phyloP scores from a whole-genome alignment of 1,140 invertebrate genomes.

The Brachionus sp. region DNA sequence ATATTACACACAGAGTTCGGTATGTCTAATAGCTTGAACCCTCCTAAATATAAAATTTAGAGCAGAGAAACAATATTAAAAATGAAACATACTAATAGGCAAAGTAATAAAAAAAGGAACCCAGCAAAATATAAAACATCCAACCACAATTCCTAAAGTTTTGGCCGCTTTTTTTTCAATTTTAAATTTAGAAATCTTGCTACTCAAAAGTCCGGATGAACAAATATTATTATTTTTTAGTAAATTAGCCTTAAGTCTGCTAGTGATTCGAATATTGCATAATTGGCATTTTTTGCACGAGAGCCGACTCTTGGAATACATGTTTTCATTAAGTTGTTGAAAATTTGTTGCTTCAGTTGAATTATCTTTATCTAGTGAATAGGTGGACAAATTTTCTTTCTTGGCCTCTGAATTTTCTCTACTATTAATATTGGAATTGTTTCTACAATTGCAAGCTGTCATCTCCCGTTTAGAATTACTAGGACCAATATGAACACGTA shows the following conservation, averaged over 20 bases:
- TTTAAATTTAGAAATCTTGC: conserved; percentile 39
- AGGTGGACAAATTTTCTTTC: not conserved
- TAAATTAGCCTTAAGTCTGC: not conserved
- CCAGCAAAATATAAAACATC: conserved; percentile 93
- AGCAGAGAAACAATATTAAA: not conserved
- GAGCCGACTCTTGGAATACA: not conserved
- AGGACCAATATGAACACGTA: conserved; percentile 11
- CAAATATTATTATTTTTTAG: conserved; percentile 5
- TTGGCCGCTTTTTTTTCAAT: conserved; percentile 63
- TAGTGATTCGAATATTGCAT: not conserved
- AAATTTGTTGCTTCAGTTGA: not conserved
- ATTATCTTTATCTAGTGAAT: not conserved
- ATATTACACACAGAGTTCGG: conserved; percentile 52
- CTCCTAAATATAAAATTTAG: not conserved
- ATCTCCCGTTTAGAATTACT: not conserved
- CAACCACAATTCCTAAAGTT: conserved; percentile 82
- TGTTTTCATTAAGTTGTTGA: not conserved
- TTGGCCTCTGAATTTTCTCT: not conserved
- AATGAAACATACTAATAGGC: conserved; percentile 54
- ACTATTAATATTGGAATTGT: not conserved
- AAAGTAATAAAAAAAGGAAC: conserved; percentile 87
- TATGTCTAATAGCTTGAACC: conserved; percentile 4
- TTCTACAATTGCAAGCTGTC: not conserved
- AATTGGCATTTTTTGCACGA: not conserved
- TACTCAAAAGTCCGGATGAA: not conserved